Conservation (phyloP, 92 coral and sea anemone genomes). For the Plumapathes pennacea region DNA sequence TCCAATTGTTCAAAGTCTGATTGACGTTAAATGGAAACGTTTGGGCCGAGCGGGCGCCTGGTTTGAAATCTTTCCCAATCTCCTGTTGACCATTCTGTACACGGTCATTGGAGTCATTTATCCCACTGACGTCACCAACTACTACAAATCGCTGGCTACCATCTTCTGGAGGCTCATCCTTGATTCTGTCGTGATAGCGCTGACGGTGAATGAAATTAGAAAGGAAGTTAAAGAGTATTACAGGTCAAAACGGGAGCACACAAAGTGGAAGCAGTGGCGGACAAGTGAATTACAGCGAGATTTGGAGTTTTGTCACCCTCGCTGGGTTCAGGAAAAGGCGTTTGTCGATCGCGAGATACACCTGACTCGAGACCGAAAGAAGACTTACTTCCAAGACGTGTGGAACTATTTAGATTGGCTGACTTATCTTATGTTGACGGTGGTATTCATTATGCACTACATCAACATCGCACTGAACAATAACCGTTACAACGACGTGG, state of each 20-base stretch:
- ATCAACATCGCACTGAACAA: constrained; percentile 18
- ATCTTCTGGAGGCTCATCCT: constrained; percentile 57
- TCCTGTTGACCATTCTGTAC: constrained; percentile 46
- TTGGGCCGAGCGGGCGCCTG: constrained; percentile 48
- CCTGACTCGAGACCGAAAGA: constrained; percentile 17
- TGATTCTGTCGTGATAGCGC: constrained; percentile 35
- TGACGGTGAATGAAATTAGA: constrained; percentile 54
- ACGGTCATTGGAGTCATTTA: constrained; percentile 49
- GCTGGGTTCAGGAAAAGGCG: constrained; percentile 59
- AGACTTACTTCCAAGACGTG: constrained; percentile 52
- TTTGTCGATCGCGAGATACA: constrained; percentile 33
- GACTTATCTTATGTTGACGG: constrained; percentile 34
- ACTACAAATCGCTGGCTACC: constrained; percentile 36
- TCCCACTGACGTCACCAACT: constrained; percentile 22
- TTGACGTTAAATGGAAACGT: constrained; percentile 59
- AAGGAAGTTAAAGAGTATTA: constrained; percentile 54
- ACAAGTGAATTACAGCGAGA: constrained; percentile 47
- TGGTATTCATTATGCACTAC: constrained; percentile 24
- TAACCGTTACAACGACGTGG: constrained; percentile 9
- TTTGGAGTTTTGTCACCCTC: constrained; percentile 60
- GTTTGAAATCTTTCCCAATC: constrained; percentile 48
- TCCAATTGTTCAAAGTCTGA: constrained; percentile 65
- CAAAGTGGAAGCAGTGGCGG: constrained; percentile 41
- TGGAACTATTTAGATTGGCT: constrained; percentile 76
- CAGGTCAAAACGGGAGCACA: constrained; percentile 38